phyloP scores from a whole-genome alignment of 2,797 vertebrate genomes.

The Premnoplex brunnescens region DNA sequence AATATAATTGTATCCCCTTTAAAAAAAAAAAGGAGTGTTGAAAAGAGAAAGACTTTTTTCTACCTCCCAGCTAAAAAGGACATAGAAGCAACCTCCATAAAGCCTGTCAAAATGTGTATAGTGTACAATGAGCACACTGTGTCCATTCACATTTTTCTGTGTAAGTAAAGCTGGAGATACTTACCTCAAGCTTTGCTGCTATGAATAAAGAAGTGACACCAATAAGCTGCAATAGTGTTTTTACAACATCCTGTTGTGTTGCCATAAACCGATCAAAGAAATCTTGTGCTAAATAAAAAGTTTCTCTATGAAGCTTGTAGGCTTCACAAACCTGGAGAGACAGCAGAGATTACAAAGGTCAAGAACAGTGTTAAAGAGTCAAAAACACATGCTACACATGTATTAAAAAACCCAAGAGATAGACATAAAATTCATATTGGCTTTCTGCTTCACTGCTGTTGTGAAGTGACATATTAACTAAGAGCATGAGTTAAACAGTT shows the following conservation, averaged over 20 bases:
- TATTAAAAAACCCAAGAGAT: background rate
- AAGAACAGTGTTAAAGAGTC: background rate
- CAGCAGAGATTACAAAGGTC: background rate
- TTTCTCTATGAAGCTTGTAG: constrained; percentile 94
- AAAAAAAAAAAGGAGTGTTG: background rate
- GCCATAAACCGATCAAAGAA: constrained; percentile 98
- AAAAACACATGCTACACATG: background rate
- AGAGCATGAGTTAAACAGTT: background rate
- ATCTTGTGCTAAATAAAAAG: constrained; percentile 94
- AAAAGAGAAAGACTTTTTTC: background rate
- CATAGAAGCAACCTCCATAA: background rate
- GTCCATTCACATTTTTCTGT: background rate
- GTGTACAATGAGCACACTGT: accelerated
- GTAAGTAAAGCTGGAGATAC: background rate
- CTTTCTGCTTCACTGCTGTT: background rate
- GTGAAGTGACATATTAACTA: background rate
- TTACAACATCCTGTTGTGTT: constrained; percentile 89
- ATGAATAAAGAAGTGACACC: constrained; percentile 95
- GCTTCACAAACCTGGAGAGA: constrained; percentile 89
- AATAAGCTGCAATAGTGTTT: constrained; percentile 92
- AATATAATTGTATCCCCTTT: background rate
- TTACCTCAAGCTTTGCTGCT: constrained; percentile 94
- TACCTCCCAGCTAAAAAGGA: background rate
- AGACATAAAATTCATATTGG: background rate
- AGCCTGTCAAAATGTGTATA: background rate